phyloP scores from a whole-genome alignment of 2,888 invertebrate genomes.

The Agrotis puta region DNA sequence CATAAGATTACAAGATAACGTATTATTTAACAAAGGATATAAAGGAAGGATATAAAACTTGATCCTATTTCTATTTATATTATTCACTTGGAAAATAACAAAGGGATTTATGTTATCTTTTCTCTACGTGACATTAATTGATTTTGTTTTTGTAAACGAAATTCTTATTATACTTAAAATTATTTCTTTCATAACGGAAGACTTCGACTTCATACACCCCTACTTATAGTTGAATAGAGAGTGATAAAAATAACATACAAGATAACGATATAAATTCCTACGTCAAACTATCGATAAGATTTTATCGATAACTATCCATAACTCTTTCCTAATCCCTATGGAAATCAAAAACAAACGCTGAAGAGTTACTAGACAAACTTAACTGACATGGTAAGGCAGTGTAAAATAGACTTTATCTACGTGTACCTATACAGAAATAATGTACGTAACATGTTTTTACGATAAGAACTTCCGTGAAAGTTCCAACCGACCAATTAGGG shows the following conservation, averaged over 20 bases:
- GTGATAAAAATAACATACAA: neutral
- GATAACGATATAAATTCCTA: neutral
- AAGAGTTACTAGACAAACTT: constrained; percentile 53
- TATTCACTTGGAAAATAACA: neutral
- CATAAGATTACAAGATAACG: constrained; percentile 19
- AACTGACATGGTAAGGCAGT: neutral
- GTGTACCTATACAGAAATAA: constrained; percentile 14
- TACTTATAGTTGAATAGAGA: neutral
- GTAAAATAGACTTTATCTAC: constrained; percentile 11
- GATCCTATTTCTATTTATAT: too few relatives aligned
- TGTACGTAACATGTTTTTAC: neutral
- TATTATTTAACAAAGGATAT: too few relatives aligned
- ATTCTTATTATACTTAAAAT: neutral
- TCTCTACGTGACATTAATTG: constrained; percentile 12
- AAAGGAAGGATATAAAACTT: too few relatives aligned
- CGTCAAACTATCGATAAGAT: constrained; percentile 30
- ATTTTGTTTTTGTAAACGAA: neutral
- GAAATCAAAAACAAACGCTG: constrained; percentile 63
- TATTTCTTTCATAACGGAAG: too few relatives aligned
- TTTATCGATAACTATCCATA: constrained; percentile 27
- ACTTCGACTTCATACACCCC: too few relatives aligned
- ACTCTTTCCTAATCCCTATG: constrained; percentile 31
- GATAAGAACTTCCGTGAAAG: constrained; percentile 53
- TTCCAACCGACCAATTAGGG: constrained; percentile 57
- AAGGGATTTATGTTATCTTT: neutral